Base-by-base conservation (phyloP, 2,797 vertebrate genomes). In the Darevskia nairensis region DNA sequence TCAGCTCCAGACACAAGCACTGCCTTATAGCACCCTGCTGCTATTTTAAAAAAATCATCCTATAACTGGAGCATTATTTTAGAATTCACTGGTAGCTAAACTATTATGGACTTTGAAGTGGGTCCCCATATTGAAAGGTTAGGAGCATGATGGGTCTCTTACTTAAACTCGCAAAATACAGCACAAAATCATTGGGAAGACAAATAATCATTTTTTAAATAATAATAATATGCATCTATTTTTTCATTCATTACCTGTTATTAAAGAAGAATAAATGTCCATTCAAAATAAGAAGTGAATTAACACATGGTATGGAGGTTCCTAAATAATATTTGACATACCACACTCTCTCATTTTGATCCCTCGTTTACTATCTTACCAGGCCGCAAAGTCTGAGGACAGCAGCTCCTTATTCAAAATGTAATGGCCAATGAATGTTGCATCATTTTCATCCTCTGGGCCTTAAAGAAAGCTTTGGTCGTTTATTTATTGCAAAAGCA, bases 401-500 rank as follows among this genome's bases (percentile, higher is more conserved):
- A 89, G 88, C 83, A 92, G 89, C 84, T 95, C 88, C 90, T 94
- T 92, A 93, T 94, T 94, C 89, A 89, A 94, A 95, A 92, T 90
- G 92, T 90, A 93, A 78, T 85, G 82, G 92, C 84, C 88, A 94
- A 94, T 87, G 94, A 92, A 94, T 87, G 92, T 88, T 91, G 81
- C 87, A 90, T 91, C 85, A 90, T 94, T 94, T 94, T 92, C 90
- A 94, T 86, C 94, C 94, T 95, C 86, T 89, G 88, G 89, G 90
- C 88, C 91, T 93, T 94, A 94, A 95, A 95, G 27, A 82, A 90
- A 92, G 93, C 86, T 92, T 92, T 88, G 77, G 89, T 96, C 95
- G 92, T 94, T 95, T 95, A 94, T 95, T 95, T 95, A 72, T 96
- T 94, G 94, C 92, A 94, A 92, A 89, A 71, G 87, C 61, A 87